Evolutionary conservation across 2,113 vertebrate species (phyloP).

Genomic region (Psophia crepitans): DNA sequence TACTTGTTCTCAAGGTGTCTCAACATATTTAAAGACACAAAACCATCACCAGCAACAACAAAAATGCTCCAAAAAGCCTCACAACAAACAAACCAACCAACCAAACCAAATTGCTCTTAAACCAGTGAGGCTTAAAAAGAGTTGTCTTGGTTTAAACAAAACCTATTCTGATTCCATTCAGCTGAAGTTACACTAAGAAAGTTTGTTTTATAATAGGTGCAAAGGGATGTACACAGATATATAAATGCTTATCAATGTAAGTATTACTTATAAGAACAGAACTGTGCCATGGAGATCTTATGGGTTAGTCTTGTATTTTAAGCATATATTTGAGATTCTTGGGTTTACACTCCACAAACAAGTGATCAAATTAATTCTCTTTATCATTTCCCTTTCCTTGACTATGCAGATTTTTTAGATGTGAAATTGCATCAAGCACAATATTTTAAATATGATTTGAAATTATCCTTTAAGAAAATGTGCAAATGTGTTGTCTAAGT

Average conservation of each 20-base stretch:
- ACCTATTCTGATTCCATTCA: neutral
- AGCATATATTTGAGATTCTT: neutral
- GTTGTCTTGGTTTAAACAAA: neutral
- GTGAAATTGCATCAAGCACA: neutral
- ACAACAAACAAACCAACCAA: neutral
- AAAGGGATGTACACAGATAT: neutral
- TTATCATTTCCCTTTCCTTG: neutral
- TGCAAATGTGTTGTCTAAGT: neutral
- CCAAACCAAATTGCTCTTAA: neutral
- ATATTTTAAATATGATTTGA: neutral
- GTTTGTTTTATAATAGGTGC: neutral
- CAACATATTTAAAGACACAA: neutral
- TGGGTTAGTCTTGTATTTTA: neutral
- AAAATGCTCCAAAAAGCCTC: neutral
- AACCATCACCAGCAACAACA: neutral
- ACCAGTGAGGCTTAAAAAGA: neutral
- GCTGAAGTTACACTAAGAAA: neutral
- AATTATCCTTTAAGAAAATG: neutral
- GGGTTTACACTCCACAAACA: neutral
- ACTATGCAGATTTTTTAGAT: neutral
- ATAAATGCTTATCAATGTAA: neutral
- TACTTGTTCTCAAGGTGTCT: neutral
- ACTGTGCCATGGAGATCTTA: neutral
- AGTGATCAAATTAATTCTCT: neutral
- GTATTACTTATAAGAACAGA: neutral